phyloP scores from a whole-genome alignment of 2,888 invertebrate genomes.

The Hylaea fasciaria region DNA sequence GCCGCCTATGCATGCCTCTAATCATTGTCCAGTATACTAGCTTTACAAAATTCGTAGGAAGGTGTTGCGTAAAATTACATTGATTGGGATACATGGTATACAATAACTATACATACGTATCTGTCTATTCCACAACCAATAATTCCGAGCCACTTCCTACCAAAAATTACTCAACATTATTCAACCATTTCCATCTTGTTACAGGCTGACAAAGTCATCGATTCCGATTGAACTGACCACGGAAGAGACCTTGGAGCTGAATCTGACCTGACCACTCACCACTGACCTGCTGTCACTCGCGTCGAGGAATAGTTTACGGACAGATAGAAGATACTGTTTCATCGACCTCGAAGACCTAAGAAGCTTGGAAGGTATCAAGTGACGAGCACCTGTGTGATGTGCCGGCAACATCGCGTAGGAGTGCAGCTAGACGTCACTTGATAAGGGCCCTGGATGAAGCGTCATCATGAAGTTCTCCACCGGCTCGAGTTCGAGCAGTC shows the following conservation, averaged over 20 bases:
- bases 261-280: slow-evolving; percentile 53
- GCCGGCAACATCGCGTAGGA: slow-evolving; percentile 73
- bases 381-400: slow-evolving; percentile 75
- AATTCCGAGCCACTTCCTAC: no score
- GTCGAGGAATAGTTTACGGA: slow-evolving; percentile 41
- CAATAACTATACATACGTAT: neutral
- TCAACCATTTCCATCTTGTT: slow-evolving; percentile 53
- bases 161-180: no score
- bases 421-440: slow-evolving; percentile 79
- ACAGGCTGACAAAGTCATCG: slow-evolving; percentile 68
- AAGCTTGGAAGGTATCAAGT: slow-evolving; percentile 32
- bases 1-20: neutral
- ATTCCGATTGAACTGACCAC: slow-evolving; percentile 53
- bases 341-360: neutral
- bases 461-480: slow-evolving; percentile 86
- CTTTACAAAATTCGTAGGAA: no score
- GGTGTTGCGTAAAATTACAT: no score
- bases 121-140: neutral
- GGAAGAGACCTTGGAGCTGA: slow-evolving; percentile 55
- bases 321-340: slow-evolving; percentile 24
- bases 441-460: slow-evolving; percentile 59
- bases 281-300: slow-evolving; percentile 44
- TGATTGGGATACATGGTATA: no score
- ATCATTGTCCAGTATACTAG: neutral
- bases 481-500: slow-evolving; percentile 87